Conservation (phyloP, 2,113 vertebrate species). For the Protobothrops mucrosquamatus region DNA sequence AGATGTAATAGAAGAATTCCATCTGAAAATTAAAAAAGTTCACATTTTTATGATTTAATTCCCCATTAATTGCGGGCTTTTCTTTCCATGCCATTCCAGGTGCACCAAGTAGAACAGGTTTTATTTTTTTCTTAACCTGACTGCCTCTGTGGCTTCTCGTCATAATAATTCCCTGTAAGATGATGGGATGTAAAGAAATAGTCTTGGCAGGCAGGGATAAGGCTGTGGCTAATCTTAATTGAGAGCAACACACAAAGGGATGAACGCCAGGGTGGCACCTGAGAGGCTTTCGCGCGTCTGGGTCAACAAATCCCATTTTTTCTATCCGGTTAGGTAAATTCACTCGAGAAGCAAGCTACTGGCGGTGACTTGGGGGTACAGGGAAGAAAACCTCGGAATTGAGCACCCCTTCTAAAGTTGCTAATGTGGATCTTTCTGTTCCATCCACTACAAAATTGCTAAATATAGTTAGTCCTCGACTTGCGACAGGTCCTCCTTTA, state of each 20-base stretch:
- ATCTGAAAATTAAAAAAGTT: background rate
- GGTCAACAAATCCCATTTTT: constrained; percentile 83
- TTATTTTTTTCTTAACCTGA: background rate
- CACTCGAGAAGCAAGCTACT: constrained; percentile 64
- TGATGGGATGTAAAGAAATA: constrained; percentile 27
- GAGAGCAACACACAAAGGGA: constrained; percentile 60
- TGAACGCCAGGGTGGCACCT: constrained; percentile 56
- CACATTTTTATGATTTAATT: background rate
- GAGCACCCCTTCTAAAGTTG: background rate
- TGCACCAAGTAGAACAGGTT: background rate
- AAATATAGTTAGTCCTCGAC: background rate
- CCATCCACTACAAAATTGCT: background rate
- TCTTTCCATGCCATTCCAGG: background rate
- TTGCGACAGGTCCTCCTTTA: too few relatives aligned
- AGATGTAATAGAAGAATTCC: too few relatives aligned
- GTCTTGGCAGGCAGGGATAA: constrained; percentile 62
- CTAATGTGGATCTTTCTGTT: background rate
- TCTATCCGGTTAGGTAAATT: constrained; percentile 78
- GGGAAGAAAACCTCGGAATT: background rate
- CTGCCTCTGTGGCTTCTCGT: background rate
- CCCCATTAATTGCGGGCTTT: background rate
- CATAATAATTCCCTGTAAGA: constrained; percentile 57
- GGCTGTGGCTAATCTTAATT: constrained; percentile 70
- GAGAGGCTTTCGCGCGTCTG: constrained; percentile 73
- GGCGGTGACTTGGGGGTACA: background rate